Percentiles rank a stretch among this genome's conserved stretches.
These are phyloP conservation scores for Odontophorus gujanensis DNA, from an alignment of 2,113 vertebrate genomes.

Conservation along the genomic window DNA sequence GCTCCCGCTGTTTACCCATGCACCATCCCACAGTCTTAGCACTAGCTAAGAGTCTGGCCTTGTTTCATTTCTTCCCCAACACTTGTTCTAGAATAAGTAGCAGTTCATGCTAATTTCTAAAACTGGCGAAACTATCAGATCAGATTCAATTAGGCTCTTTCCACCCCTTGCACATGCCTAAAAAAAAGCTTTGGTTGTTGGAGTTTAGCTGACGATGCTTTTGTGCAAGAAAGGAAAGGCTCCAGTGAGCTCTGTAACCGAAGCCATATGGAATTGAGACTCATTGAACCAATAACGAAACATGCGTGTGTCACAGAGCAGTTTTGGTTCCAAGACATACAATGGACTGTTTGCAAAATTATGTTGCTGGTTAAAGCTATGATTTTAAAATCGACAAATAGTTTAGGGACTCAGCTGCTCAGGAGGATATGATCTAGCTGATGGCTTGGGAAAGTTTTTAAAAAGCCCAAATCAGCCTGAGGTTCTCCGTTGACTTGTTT, in stretches of 20 bases:
- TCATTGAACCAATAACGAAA: conserved; percentile 63
- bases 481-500: not conserved
- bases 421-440: not conserved
- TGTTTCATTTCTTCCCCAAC: not conserved
- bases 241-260: conserved; percentile 41
- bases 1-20: not conserved
- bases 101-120: conserved; percentile 12
- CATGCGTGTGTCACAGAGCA: conserved; percentile 38
- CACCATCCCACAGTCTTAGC: not conserved
- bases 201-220: conserved; percentile 51
- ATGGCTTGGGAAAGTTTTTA: not conserved
- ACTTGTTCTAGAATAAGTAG: not conserved
- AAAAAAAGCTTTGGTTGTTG: conserved; percentile 31
- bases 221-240: conserved; percentile 48
- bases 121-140: conserved; percentile 24
- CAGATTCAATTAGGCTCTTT: conserved; percentile 39
- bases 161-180: conserved; percentile 5
- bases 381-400: not conserved
- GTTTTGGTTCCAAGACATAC: conserved; percentile 44
- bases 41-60: not conserved
- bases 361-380: conserved; percentile 1
- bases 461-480: not conserved
- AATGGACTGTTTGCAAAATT: conserved; percentile 53
- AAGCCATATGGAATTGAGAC: conserved; percentile 60
- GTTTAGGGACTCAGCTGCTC: not conserved